Conservation (phyloP, 2,888 invertebrate species). For the Tipula helvola region DNA sequence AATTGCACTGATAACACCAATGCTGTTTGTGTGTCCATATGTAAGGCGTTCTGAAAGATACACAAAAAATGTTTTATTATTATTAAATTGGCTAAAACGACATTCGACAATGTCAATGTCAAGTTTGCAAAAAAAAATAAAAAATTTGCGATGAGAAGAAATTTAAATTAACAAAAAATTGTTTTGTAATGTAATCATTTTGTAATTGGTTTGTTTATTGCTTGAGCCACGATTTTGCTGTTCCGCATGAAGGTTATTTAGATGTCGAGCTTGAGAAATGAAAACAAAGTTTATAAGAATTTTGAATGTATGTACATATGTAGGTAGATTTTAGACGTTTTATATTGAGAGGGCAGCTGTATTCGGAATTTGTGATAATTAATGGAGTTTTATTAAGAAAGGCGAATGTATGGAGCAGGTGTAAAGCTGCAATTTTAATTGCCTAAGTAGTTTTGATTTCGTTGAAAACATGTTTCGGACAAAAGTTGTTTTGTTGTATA, state of each 20-base stretch:
- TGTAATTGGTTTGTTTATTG: background rate
- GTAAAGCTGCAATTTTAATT: background rate
- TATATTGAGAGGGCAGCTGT: no score
- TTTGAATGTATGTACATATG: background rate
- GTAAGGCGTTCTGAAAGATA: background rate
- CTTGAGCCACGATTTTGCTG: background rate
- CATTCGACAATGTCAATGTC: background rate
- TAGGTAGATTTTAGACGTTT: background rate
- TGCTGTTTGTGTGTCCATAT: slow-evolving; percentile 71
- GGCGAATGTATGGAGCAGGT: background rate
- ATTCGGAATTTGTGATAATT: background rate
- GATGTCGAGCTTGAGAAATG: background rate
- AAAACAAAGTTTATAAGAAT: background rate
- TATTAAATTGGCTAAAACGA: background rate
- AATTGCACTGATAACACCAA: slow-evolving; percentile 67
- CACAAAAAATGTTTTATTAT: background rate
- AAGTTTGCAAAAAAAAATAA: background rate
- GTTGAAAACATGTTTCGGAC: background rate
- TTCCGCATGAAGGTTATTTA: background rate
- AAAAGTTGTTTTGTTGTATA: no score
- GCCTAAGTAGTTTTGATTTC: background rate
- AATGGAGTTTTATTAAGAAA: background rate
- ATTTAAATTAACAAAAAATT: background rate
- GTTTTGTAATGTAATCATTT: background rate
- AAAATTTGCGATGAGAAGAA: background rate